Evolutionary conservation across 1,140 invertebrate genomes (phyloP), one percentile per base, ranked within the genome.

Genomic region (Apis laboriosa): DNA sequence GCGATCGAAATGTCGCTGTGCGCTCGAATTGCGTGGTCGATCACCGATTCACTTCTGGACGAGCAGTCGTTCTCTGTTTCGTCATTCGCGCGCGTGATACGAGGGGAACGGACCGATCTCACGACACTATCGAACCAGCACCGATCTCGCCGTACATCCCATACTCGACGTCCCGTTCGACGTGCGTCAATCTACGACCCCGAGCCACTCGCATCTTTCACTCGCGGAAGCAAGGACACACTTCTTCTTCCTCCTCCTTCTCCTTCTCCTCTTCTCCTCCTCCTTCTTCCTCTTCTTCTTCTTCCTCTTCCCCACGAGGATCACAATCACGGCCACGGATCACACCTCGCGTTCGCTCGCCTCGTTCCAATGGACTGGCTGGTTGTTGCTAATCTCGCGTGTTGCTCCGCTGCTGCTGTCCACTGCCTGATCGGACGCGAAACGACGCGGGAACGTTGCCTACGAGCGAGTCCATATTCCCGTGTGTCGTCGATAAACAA

Each of bases 391-490:
- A 76, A 76, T 68, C 80, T 58, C 72, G 51, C 71, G 28, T 17
- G 63, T 34, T 24, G 21, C 63, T 64, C n/a, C 28, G 61, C 55
- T 63, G 61, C 53, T 28, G 58, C 53, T 61, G 53, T 71, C 68
- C 34, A 67, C 76, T 53, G 51, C 21, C 71, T 66, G 61, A 73
- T 66, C 49, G 80, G 84, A 86, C 85, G 81, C 72, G 34, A 0
- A 34, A 86, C 71, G 77, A 86, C 53, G 53, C 80, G 75, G 63
- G 74, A 58, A 78, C 64, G 74, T 75, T 28, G 58, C 28, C 64
- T 60, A 75, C n/a, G 60, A 78, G 60, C 80, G 76, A 86, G 86
- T 87, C 80, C 76, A 84, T 84, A 58, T 77, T 63, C 80, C 43
- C 55, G 55, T 43, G 74, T 28, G 19, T 55, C 55, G n/a, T 5